These are phyloP conservation scores for Plecturocebus donacophilus DNA, from an alignment of 2,113 vertebrate genomes.

Conservation along the genomic window DNA sequence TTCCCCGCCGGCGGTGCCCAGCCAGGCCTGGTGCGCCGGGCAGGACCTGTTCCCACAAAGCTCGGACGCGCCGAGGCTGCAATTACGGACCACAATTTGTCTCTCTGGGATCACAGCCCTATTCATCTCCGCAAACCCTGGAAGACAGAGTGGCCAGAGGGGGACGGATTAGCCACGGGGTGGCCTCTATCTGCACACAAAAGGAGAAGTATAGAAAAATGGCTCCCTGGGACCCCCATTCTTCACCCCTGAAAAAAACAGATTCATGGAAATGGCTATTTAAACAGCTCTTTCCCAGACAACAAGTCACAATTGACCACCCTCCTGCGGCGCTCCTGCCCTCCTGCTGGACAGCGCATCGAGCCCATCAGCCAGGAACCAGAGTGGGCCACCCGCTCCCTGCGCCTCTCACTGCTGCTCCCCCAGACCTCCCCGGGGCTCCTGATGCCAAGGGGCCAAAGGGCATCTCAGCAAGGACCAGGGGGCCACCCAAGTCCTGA, in stretches of 20 bases:
- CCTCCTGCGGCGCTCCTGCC: rapidly evolving
- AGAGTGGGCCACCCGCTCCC: rapidly evolving
- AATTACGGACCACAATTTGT: conserved; percentile 77
- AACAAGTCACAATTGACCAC: conserved; percentile 67
- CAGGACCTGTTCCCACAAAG: conserved; percentile 50
- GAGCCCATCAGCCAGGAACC: not conserved
- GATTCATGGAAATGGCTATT: conserved; percentile 81
- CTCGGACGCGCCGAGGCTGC: conserved; percentile 75
- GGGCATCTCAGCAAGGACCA: not conserved
- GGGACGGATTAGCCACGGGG: conserved; percentile 84
- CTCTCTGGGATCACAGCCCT: conserved; percentile 79
- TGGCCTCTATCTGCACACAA: conserved; percentile 87
- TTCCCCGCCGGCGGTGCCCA: rapidly evolving
- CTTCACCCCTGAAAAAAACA: conserved; percentile 76
- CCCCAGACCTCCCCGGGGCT: not conserved
- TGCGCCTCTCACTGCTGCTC: not conserved
- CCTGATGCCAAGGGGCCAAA: not conserved
- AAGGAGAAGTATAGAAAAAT: conserved; percentile 82
- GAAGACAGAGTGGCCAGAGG: conserved; percentile 79
- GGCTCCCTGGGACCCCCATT: conserved; percentile 78
- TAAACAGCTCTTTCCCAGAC: conserved; percentile 85
- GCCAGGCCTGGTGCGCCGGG: rapidly evolving
- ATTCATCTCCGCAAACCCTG: conserved; percentile 81
- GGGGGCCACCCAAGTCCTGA: not conserved
- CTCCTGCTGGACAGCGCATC: not conserved